Conservation (phyloP, 2,113 vertebrate genomes). For the Tachuris rubrigastra region DNA sequence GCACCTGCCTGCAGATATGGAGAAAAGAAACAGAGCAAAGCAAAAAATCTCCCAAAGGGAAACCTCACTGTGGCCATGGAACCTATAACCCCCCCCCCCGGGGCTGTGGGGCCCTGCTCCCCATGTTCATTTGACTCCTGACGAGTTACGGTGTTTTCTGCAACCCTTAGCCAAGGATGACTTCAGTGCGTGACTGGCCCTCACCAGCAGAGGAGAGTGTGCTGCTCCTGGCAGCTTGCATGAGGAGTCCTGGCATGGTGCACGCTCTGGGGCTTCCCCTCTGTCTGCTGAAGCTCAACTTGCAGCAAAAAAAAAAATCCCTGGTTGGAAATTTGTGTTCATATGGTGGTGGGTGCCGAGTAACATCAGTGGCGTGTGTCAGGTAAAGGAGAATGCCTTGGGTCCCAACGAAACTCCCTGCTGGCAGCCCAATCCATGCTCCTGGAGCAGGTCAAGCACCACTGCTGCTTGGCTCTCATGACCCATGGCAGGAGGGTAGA, state of each 20-base stretch:
- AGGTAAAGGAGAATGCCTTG: neutral
- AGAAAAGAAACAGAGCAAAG: neutral
- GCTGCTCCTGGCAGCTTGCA: neutral
- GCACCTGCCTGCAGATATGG: neutral
- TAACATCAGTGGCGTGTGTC: rapidly evolving
- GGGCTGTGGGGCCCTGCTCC: neutral
- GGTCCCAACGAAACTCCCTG: rapidly evolving
- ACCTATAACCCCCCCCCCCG: neutral
- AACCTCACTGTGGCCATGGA: rapidly evolving
- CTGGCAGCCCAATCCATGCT: neutral
- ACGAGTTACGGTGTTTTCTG: neutral
- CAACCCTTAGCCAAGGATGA: neutral
- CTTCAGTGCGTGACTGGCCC: neutral
- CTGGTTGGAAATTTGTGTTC: neutral
- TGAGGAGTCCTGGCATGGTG: neutral
- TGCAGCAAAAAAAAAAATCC: neutral
- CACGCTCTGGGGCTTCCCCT: neutral
- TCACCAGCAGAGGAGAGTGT: neutral
- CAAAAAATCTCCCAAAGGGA: neutral
- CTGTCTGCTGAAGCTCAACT: neutral
- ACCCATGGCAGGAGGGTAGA: rapidly evolving
- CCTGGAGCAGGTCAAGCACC: neutral
- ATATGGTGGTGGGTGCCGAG: rapidly evolving
- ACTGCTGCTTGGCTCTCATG: rapidly evolving
- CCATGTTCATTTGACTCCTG: rapidly evolving